Evolutionary conservation across 2,113 vertebrate species (phyloP).

Genomic region (Telmatochromis sp.): DNA sequence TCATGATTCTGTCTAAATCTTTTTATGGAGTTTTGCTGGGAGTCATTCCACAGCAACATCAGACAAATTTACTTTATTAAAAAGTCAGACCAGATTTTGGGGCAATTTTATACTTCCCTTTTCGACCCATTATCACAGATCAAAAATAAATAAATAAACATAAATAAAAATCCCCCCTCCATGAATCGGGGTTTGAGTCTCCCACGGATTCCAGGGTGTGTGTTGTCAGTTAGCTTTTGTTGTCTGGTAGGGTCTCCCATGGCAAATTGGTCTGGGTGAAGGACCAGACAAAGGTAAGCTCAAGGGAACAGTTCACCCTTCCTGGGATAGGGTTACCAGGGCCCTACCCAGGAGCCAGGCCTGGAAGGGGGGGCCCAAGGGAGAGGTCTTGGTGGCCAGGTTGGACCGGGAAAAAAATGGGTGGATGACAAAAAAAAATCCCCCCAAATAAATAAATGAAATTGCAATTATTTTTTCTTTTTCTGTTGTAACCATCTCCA

Average conservation of each 20-base stretch:
- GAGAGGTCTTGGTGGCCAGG: accelerated
- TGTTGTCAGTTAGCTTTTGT: neutral
- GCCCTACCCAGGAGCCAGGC: neutral
- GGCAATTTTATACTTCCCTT: neutral
- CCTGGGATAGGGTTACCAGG: neutral
- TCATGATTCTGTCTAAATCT: neutral
- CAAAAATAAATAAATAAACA: neutral
- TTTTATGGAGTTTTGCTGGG: neutral
- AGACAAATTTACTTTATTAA: neutral
- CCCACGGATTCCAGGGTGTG: accelerated
- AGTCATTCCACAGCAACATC: neutral
- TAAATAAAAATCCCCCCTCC: neutral
- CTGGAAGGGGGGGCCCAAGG: neutral
- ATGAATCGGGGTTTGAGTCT: accelerated
- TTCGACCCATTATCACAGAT: neutral
- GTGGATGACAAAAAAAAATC: neutral
- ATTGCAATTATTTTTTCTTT: neutral
- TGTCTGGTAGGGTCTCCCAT: neutral
- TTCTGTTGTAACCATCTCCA: neutral
- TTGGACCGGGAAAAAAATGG: neutral
- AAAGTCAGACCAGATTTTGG: neutral
- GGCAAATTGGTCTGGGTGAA: neutral
- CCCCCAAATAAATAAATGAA: neutral
- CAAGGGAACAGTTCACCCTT: accelerated
- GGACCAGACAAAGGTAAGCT: neutral